Percentiles rank a stretch among this genome's conserved stretches.
Evolutionary conservation across 2,888 invertebrate genomes (phyloP).

Genomic region (Hoplodrina ambigua): DNA sequence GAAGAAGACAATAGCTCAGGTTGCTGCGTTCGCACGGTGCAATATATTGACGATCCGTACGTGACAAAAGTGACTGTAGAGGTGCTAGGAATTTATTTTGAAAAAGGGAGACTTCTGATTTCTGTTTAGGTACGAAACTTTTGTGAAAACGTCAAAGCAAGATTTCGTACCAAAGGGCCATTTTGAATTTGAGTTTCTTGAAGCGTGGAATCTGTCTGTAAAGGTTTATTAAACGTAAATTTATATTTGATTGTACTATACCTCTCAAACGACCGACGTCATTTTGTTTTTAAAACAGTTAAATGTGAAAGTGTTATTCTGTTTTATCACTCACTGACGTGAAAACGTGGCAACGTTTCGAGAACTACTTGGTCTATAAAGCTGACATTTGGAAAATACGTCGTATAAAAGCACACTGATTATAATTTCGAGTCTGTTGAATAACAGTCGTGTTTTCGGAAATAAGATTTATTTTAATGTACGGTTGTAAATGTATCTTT

Average conservation of each 20-base stretch:
- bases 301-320: too few relatives aligned
- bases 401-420: too few relatives aligned
- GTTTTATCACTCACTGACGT: too few relatives aligned
- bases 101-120: not conserved
- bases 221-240: not conserved
- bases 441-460: too few relatives aligned
- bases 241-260: too few relatives aligned
- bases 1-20: conserved; percentile 27
- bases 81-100: not conserved
- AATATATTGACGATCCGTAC: conserved; percentile 15
- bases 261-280: too few relatives aligned
- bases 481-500: too few relatives aligned
- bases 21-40: conserved; percentile 7
- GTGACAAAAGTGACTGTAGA: conserved; percentile 21
- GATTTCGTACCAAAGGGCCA: not conserved
- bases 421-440: too few relatives aligned
- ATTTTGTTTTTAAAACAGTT: not conserved
- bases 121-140: not conserved
- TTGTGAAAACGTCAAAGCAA: conserved; percentile 19
- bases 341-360: too few relatives aligned
- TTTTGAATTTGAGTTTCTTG: not conserved
- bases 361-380: too few relatives aligned
- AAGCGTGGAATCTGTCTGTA: not conserved
- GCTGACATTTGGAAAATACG: too few relatives aligned
- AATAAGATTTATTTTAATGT: too few relatives aligned